Percentiles rank a stretch among this genome's conserved stretches.
phyloP scores from a whole-genome alignment of 2,888 invertebrate genomes.

The Sesia apiformis region DNA sequence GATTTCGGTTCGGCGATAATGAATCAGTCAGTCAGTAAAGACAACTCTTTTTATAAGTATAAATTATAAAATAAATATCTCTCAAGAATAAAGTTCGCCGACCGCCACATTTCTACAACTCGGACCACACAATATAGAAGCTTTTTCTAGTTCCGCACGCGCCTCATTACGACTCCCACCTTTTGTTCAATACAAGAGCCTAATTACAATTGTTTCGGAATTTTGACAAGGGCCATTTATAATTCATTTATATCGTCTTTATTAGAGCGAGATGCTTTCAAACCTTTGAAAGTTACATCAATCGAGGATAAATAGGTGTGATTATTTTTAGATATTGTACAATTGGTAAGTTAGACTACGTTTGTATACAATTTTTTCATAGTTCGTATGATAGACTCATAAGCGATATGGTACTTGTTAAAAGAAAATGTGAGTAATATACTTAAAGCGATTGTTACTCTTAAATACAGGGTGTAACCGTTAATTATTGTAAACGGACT shows the following conservation, averaged over 20 bases:
- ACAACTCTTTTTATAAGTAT: too few species aligned
- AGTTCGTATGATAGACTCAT: too few species aligned
- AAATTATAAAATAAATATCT: too few species aligned
- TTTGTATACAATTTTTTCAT: too few species aligned
- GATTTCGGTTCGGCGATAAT: too few species aligned
- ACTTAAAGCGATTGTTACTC: too few species aligned
- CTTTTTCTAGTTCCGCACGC: slow-evolving; percentile 60
- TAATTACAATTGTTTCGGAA: slow-evolving; percentile 67
- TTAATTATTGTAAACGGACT: too few species aligned
- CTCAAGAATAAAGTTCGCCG: not conserved
- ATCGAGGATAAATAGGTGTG: not conserved
- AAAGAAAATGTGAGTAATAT: too few species aligned
- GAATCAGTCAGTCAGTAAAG: too few species aligned
- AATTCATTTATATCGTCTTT: slow-evolving; percentile 42
- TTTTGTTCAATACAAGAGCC: slow-evolving; percentile 64
- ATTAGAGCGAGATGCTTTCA: slow-evolving; percentile 38
- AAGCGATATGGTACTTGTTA: too few species aligned
- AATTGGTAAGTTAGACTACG: too few species aligned
- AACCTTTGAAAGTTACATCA: slow-evolving; percentile 5
- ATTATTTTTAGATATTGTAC: not conserved
- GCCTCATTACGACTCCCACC: slow-evolving; percentile 44
- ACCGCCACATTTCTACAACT: slow-evolving; percentile 17
- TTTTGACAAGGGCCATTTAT: slow-evolving; percentile 71
- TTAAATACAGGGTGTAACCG: too few species aligned
- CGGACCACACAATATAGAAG: slow-evolving; percentile 44